Conservation (phyloP, 2,113 vertebrate genomes). For the Guaruba guarouba region DNA sequence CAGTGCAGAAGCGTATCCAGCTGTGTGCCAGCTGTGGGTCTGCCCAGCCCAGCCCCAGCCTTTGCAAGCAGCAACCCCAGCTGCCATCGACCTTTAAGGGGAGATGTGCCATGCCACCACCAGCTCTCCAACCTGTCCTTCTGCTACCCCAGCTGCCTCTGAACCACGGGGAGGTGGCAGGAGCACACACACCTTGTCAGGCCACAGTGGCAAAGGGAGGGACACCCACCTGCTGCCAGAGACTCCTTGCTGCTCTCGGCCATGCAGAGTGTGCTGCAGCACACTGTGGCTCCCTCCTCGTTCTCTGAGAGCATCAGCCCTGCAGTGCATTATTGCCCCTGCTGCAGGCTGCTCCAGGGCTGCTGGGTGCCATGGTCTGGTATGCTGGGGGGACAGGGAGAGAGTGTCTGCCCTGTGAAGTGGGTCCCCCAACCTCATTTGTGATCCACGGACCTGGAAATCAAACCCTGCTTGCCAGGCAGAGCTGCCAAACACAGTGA, state of each 20-base stretch:
- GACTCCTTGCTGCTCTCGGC: not conserved
- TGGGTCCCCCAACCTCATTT: not conserved
- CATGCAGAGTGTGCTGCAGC: not conserved
- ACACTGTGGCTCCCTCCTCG: not conserved
- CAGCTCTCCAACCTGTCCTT: not conserved
- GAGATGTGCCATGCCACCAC: accelerated
- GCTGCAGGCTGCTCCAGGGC: not conserved
- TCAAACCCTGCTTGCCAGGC: not conserved
- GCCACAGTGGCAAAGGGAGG: not conserved
- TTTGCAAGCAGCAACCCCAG: not conserved
- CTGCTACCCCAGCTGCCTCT: not conserved
- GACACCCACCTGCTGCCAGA: not conserved
- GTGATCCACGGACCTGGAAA: not conserved
- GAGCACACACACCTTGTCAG: not conserved
- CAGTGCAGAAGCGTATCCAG: not conserved
- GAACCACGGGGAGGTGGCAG: not conserved
- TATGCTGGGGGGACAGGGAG: not conserved
- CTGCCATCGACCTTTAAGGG: not conserved
- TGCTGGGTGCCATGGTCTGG: not conserved
- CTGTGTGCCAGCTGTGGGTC: not conserved
- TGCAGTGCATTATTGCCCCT: not conserved
- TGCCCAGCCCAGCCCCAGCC: not conserved
- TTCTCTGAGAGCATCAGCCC: not conserved
- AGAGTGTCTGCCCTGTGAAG: not conserved
- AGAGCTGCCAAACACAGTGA: not conserved